These are phyloP conservation scores for Stercorarius parasiticus DNA, from an alignment of 2,113 vertebrate species.

Conservation along the genomic window DNA sequence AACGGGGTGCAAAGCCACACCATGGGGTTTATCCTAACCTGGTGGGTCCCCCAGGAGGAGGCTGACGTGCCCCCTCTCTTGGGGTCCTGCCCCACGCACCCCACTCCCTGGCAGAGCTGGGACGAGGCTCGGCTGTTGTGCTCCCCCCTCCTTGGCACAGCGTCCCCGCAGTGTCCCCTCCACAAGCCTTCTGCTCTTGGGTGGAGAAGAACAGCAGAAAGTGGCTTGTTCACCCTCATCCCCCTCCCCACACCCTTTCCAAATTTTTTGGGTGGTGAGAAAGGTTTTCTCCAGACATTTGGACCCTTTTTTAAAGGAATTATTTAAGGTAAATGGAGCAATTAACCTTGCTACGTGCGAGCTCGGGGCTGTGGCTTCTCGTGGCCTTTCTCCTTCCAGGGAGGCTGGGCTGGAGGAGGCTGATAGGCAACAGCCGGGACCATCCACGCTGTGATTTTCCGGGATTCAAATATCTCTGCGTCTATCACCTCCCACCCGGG, in stretches of 20 bases:
- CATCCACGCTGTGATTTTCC: not conserved
- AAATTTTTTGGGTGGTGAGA: not conserved
- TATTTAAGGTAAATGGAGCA: not conserved
- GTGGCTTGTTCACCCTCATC: not conserved
- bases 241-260: not conserved
- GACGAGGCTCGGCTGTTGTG: rapidly evolving
- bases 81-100: not conserved
- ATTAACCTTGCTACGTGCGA: rapidly evolving
- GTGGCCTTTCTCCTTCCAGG: not conserved
- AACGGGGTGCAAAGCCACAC: rapidly evolving
- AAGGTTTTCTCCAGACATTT: not conserved
- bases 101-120: not conserved
- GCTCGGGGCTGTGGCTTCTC: not conserved
- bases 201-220: not conserved
- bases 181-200: not conserved
- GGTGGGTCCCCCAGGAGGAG: not conserved
- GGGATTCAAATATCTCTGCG: not conserved
- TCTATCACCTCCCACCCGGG: rapidly evolving
- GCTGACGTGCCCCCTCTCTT: not conserved
- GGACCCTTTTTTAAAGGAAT: not conserved
- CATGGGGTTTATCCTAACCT: rapidly evolving
- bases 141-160: not conserved
- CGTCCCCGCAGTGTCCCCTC: rapidly evolving
- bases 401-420: not conserved
- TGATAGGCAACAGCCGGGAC: not conserved